Conservation (phyloP, 2,797 vertebrate species). For the Paramormyrops hopkinsi region DNA sequence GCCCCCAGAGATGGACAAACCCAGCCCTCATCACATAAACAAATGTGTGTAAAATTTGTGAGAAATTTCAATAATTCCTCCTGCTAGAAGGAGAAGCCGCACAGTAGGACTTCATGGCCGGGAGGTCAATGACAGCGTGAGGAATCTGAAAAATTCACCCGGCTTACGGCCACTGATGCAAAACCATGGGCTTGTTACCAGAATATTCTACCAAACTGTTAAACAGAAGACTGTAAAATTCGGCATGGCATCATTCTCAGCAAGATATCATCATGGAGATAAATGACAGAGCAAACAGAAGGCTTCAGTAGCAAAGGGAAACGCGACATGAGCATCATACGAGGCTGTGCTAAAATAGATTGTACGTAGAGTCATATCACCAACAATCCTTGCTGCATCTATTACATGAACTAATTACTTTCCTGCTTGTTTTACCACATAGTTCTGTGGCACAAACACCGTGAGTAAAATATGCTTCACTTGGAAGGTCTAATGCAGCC, state of each 20-base stretch:
- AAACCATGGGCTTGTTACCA: background rate
- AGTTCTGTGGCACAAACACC: background rate
- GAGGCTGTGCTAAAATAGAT: background rate
- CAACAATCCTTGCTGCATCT: background rate
- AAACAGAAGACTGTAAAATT: background rate
- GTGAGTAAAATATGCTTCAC: background rate
- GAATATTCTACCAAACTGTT: background rate
- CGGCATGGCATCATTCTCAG: background rate
- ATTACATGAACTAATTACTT: background rate
- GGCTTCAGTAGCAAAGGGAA: background rate
- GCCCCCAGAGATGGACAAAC: background rate
- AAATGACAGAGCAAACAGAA: background rate
- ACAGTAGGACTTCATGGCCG: background rate
- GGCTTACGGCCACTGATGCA: background rate
- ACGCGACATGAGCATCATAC: background rate
- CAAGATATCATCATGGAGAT: background rate
- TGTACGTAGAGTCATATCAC: background rate
- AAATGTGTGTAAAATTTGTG: background rate
- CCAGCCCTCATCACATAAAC: background rate
- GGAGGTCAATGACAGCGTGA: background rate
- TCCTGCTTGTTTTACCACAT: background rate
- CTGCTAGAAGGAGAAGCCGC: background rate
- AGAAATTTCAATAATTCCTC: background rate
- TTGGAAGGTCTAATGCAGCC: background rate
- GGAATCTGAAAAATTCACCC: background rate